Conservation (phyloP, 1,140 invertebrate species). For the Hirudo medicinalis region DNA sequence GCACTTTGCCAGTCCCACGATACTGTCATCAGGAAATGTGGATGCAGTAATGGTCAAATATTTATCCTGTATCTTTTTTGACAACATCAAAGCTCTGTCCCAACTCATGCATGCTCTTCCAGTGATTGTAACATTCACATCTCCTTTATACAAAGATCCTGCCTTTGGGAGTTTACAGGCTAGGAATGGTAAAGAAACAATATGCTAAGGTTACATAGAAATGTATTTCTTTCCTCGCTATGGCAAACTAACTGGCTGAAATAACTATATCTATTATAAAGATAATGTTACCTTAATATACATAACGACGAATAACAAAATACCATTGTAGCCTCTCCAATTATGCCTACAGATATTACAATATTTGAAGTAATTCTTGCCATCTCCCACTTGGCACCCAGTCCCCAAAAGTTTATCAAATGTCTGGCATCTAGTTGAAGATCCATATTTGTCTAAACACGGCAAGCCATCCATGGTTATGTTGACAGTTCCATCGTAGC, state of each 20-base stretch:
- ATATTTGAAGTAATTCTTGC: neutral
- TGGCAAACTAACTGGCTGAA: neutral
- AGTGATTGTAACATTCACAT: constrained; percentile 9
- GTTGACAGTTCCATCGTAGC: neutral
- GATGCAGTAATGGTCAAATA: neutral
- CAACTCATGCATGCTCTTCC: neutral
- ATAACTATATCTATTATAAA: neutral
- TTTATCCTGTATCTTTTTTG: neutral
- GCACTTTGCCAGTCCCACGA: neutral
- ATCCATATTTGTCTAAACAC: neutral
- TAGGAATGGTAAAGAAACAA: neutral
- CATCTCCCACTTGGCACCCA: neutral
- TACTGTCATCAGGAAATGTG: neutral
- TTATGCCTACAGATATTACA: neutral
- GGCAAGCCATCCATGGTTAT: neutral
- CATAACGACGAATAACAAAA: neutral
- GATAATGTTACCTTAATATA: neutral
- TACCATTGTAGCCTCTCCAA: neutral
- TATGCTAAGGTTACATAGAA: too few species aligned
- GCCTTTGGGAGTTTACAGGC: neutral
- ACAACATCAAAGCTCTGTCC: neutral
- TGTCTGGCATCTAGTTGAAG: neutral
- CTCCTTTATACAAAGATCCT: neutral
- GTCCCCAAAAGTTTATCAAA: neutral
- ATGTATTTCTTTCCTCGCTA: too few species aligned